Conservation (phyloP, 2,888 invertebrate species). For the Amblyteles armatorius region DNA sequence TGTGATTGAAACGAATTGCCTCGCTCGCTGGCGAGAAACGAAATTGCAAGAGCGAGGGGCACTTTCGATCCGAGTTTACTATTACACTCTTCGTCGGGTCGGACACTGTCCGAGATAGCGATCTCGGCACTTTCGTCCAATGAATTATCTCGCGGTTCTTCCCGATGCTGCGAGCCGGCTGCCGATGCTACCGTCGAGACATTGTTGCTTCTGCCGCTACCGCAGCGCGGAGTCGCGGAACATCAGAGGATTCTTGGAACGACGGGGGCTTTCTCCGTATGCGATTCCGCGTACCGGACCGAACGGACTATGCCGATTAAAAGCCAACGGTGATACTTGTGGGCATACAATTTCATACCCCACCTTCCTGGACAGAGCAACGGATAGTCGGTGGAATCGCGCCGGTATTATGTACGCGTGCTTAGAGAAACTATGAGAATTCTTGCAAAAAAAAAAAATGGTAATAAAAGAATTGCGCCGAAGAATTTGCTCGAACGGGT, state of each 20-base stretch:
- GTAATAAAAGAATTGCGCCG: slow-evolving; percentile 8
- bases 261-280: slow-evolving; percentile 8
- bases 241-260: slow-evolving; percentile 51
- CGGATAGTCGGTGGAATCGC: slow-evolving; percentile 27
- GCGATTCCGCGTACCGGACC: slow-evolving; percentile 41
- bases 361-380: not conserved
- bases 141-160: slow-evolving; percentile 68
- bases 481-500: slow-evolving; percentile 26
- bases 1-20: slow-evolving; percentile 72
- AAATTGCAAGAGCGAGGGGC: slow-evolving; percentile 68
- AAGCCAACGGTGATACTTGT: slow-evolving; percentile 1
- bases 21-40: slow-evolving; percentile 64
- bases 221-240: slow-evolving; percentile 24
- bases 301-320: slow-evolving; percentile 51
- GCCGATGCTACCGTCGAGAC: slow-evolving; percentile 27
- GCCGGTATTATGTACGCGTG: not conserved
- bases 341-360: slow-evolving; percentile 13
- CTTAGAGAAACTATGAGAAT: slow-evolving; percentile 5
- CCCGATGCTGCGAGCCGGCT: slow-evolving; percentile 18
- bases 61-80: slow-evolving; percentile 62
- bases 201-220: slow-evolving; percentile 30
- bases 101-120: slow-evolving; percentile 52
- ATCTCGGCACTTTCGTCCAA: slow-evolving; percentile 67
- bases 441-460: not conserved
- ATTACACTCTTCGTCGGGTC: slow-evolving; percentile 10